These are phyloP conservation scores for Cynocephalus volans DNA, from an alignment of 2,113 vertebrate genomes.

Conservation along the genomic window DNA sequence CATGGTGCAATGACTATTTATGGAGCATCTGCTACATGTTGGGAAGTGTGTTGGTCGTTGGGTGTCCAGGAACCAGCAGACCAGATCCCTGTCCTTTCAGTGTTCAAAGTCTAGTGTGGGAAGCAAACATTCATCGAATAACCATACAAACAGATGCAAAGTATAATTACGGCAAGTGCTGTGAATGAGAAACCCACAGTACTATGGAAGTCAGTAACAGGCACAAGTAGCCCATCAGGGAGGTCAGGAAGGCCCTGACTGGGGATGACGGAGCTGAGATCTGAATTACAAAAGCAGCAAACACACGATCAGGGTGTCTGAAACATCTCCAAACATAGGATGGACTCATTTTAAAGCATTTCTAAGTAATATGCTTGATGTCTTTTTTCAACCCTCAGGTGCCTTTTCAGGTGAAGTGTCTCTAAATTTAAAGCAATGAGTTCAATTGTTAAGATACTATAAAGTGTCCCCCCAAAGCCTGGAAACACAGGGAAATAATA, in stretches of 20 bases:
- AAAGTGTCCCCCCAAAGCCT: not conserved
- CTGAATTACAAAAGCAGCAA: not conserved
- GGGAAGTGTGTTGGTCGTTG: not conserved
- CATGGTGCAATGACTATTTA: not conserved
- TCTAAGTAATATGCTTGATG: not conserved
- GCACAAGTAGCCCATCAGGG: not conserved
- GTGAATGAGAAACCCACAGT: not conserved
- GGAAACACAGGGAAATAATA: not conserved
- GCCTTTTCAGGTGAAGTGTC: not conserved
- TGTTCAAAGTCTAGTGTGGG: not conserved
- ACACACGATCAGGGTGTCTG: not conserved
- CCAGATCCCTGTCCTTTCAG: not conserved
- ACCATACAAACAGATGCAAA: no score
- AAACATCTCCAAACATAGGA: not conserved
- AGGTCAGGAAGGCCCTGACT: not conserved
- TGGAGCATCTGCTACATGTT: accelerated
- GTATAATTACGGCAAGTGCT: not conserved
- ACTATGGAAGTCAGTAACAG: not conserved
- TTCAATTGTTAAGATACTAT: not conserved
- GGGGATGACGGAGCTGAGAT: not conserved
- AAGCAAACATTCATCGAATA: not conserved
- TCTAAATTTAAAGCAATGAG: not conserved
- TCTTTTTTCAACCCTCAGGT: not conserved
- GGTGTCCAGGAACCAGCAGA: not conserved
- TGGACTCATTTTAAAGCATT: not conserved